Base-by-base conservation (phyloP, 1,140 invertebrate species). In the Spodoptera litura region DNA sequence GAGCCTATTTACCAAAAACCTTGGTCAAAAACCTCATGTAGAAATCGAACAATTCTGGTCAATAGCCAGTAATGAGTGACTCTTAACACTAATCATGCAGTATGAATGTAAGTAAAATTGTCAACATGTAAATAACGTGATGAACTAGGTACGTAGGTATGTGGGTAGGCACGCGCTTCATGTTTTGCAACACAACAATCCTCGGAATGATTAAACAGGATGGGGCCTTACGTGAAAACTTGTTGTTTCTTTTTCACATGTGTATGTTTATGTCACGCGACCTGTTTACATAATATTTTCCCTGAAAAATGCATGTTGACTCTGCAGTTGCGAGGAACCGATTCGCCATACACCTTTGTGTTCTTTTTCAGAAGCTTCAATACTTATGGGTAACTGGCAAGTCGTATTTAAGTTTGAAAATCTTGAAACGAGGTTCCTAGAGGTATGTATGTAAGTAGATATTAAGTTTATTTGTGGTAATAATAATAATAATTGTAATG, bases 141-240 rank as follows among this genome's bases (percentile, higher is more conserved):
- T 25, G 58, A 9, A 31, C 27, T 12, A 31, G 53, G 51, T 53
- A 71, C 12, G 55, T 56, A 38, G 53, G n/a, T 44, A 55, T 71
- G 61, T 35, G 31, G 44, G 44, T 52, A 27, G 44, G 58, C n/a
- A 86, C 87, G 86, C 82, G 87, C 83, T 77, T 77, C 59, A 76
- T 83, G 81, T 89, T 89, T 88, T 89, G 80, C 64, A 81, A 76
- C 49, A 76, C 68, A 83, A 83, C 76, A 88, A 88, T 93, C 85
- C 83, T 71, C 68, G 83, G 87, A 89, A 91, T 92, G 83, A 77
- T 78, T 88, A 88, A 92, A 92, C 88, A 87, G 82, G 89, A 87
- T 73, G 78, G 51, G 58, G 38, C 59, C 49, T 81, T 44, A 78
- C 75, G 35, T 82, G 80, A 78, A 82, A 85, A 73, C 62, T 79